Conservation (phyloP, 1,140 invertebrate species). For the Tetramorium alpestre region DNA sequence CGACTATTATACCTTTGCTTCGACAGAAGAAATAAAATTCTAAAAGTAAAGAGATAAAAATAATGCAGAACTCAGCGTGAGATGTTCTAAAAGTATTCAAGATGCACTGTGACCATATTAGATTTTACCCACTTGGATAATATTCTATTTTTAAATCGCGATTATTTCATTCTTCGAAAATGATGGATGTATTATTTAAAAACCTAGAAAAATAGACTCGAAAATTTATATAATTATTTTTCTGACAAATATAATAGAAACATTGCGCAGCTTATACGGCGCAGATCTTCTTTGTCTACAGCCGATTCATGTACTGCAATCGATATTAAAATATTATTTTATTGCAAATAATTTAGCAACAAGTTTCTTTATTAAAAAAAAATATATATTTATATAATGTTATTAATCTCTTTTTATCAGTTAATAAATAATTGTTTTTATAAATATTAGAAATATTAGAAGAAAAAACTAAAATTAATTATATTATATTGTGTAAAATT, state of each 20-base stretch:
- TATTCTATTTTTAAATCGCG: not conserved
- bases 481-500: not conserved
- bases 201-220: not conserved
- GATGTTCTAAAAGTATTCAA: not conserved
- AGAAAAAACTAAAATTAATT: not conserved
- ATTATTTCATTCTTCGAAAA: not conserved
- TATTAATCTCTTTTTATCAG: not conserved
- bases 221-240: not conserved
- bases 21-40: not conserved
- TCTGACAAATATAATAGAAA: not conserved
- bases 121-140: not conserved
- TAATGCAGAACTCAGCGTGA: not conserved
- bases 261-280: not conserved
- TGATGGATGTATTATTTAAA: not conserved
- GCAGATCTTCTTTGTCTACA: constrained; percentile 7
- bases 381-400: not conserved
- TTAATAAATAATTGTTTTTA: constrained; percentile 1
- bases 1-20: not conserved
- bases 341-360: not conserved
- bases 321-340: not conserved
- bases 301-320: not conserved
- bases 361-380: not conserved
- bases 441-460: not conserved
- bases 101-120: not conserved
- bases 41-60: constrained; percentile 31